Evolutionary conservation across 1,140 invertebrate genomes (phyloP), one percentile per base, ranked within the genome.

Genomic region (Atta colombica): DNA sequence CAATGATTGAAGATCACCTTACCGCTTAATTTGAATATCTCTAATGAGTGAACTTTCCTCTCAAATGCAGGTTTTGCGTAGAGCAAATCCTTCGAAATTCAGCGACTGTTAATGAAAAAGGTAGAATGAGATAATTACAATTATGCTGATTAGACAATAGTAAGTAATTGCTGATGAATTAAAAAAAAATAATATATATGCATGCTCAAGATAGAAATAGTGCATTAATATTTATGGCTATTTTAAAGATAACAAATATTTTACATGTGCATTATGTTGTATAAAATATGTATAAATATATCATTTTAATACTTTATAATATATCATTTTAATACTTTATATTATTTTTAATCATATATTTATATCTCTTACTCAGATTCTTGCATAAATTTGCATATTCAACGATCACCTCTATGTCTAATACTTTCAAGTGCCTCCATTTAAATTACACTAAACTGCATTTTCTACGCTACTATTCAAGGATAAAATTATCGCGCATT

Each of bases 41-140:
- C 5, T 12, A 45, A 12, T 31, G 31, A 45, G 3, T 65, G 3
- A 21, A 4, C 39, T 63, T 7, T 21, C 18, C 16, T 35, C 77
- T 65, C 8, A 6, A 63, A 21, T 51, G 45, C 16, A 31, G 25
- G 5, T 25, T 65, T 28, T 66, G 21, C 8, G 5, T 55, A n/a
- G n/a, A 25, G 12, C n/a, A 21, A 16, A 66, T 78, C 5, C 31
- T 31, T 53, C 1, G 25, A n/a, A 28, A 53, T 69, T 35, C 16
- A 49, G 6, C 63, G 12, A 2, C 28, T 51, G 10, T 51, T 51
- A 82, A 63, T 78, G 5, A 72, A 3, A 82, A 82, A 71, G 12
- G 14, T 53, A 35, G 18, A 39, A 0, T 3, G 0, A 8, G 16
- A 78, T 21, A 39, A 80, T 87, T 80, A 78, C 39, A 68, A 78